phyloP scores from a whole-genome alignment of 2,797 vertebrate genomes.

The Lithobates sylvaticus region DNA sequence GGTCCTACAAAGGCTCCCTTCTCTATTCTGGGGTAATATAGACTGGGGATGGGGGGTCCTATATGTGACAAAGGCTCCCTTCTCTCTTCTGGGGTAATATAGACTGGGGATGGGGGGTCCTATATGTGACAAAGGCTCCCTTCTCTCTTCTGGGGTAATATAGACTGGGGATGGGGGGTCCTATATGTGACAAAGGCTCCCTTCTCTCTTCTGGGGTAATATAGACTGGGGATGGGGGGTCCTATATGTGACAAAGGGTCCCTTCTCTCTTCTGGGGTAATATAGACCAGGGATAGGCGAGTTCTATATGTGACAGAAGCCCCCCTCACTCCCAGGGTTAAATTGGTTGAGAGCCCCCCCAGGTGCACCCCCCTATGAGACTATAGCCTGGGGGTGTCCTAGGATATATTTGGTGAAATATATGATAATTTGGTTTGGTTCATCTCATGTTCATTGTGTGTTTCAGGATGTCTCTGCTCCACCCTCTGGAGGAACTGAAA shows the following conservation, averaged over 20 bases:
- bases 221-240: too few relatives aligned
- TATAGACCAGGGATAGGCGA: too few relatives aligned
- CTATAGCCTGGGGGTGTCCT: background rate
- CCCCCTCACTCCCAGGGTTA: too few relatives aligned
- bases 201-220: too few relatives aligned
- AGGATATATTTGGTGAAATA: too few relatives aligned
- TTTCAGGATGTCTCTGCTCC: conserved; percentile 40
- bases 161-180: too few relatives aligned
- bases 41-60: too few relatives aligned
- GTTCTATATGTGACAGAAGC: background rate
- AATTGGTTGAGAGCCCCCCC: too few relatives aligned
- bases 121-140: too few relatives aligned
- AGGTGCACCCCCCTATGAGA: background rate
- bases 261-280: background rate
- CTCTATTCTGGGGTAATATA: background rate
- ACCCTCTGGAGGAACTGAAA: conserved; percentile 29
- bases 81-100: background rate
- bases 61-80: background rate
- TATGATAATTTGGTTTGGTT: background rate
- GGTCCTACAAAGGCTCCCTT: background rate
- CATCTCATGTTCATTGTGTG: background rate
- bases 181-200: background rate
- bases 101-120: too few relatives aligned
- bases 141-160: background rate
- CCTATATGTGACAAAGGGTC: background rate